phyloP scores from a whole-genome alignment of 2,888 invertebrate species.

The Cheilosia soror region DNA sequence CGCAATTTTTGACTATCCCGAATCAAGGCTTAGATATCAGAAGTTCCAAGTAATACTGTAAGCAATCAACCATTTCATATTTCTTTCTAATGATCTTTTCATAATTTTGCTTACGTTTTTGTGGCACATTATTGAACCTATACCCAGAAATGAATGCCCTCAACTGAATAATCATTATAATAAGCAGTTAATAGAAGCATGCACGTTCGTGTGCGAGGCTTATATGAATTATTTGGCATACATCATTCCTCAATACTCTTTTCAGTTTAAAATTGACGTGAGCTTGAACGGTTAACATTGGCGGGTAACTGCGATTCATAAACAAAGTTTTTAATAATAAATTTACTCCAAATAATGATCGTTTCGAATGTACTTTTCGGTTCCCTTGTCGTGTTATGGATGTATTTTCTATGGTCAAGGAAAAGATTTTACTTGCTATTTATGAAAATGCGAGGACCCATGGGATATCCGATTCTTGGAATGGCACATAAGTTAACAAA shows the following conservation, averaged over 20 bases:
- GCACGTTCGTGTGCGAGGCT: constrained; percentile 66
- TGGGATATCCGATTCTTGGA: constrained; percentile 81
- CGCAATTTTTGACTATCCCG: too few relatives aligned
- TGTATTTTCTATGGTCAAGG: constrained; percentile 80
- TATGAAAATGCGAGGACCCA: constrained; percentile 79
- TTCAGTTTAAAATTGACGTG: constrained; percentile 52
- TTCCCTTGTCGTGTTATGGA: constrained; percentile 78
- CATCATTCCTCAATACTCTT: constrained; percentile 49
- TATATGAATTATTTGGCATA: constrained; percentile 55
- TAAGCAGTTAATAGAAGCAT: constrained; percentile 70
- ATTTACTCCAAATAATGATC: constrained; percentile 67
- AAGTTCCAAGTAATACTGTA: background rate
- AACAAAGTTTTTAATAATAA: background rate
- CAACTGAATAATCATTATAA: constrained; percentile 65
- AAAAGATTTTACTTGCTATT: constrained; percentile 79
- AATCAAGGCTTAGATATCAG: too few relatives aligned
- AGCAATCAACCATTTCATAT: constrained; percentile 15
- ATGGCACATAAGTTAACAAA: constrained; percentile 78
- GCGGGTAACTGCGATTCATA: constrained; percentile 18
- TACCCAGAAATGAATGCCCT: constrained; percentile 32
- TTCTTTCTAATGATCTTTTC: constrained; percentile 41
- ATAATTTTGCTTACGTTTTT: constrained; percentile 24
- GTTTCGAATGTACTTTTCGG: constrained; percentile 58
- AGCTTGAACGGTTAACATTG: constrained; percentile 51
- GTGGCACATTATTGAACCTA: constrained; percentile 47